Evolutionary conservation across 2,797 vertebrate genomes (phyloP).

Genomic region (Neosalanx taihuensis): DNA sequence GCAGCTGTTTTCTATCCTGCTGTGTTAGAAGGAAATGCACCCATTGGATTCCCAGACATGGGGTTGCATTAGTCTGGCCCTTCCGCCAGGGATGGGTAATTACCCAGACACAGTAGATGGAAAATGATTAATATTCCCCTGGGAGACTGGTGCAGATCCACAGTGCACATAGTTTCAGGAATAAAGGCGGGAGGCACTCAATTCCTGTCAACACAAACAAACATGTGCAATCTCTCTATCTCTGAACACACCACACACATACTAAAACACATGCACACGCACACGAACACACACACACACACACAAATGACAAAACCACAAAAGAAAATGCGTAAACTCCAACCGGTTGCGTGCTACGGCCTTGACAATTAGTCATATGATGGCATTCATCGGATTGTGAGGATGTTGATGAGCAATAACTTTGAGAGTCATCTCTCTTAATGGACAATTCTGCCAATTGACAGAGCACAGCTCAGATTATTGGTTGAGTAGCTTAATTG

Average conservation of each 20-base stretch:
- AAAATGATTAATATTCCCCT: conserved; percentile 25
- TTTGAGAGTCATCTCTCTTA: background rate
- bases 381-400: background rate
- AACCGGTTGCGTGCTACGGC: background rate
- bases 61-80: conserved; percentile 16
- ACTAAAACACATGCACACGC: background rate
- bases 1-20: background rate
- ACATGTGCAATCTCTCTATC: background rate
- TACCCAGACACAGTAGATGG: conserved; percentile 14
- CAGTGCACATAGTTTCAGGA: conserved; percentile 12
- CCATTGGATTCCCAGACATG: conserved; percentile 15
- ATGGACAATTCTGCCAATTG: background rate
- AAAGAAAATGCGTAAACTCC: background rate
- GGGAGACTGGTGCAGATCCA: conserved; percentile 5
- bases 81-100: conserved; percentile 21
- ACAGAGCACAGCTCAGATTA: background rate
- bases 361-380: background rate
- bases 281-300: background rate
- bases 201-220: conserved; percentile 19
- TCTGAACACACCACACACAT: background rate
- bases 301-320: background rate
- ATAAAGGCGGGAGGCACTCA: conserved; percentile 3
- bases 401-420: background rate
- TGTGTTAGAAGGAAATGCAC: conserved; percentile 1
- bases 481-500: background rate